Evolutionary conservation across 2,888 invertebrate species (phyloP).

Genomic region (Metellina segmentata): DNA sequence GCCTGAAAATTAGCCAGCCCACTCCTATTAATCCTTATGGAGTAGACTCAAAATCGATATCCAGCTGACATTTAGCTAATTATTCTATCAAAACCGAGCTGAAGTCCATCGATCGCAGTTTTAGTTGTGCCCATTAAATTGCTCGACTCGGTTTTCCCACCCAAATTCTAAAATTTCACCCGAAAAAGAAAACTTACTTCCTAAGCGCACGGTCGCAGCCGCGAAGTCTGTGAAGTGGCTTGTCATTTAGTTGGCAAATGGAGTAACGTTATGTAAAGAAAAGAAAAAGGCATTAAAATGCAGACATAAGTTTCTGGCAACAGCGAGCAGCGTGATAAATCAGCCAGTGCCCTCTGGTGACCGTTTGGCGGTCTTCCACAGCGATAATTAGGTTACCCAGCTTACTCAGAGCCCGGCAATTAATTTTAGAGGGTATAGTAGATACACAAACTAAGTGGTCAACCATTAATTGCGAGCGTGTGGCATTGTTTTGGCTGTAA

Average conservation of each 20-base stretch:
- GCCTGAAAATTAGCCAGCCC: neutral
- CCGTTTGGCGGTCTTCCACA: conserved; percentile 75
- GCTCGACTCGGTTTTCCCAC: conserved; percentile 36
- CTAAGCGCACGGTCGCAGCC: conserved; percentile 23
- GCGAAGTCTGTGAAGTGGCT: conserved; percentile 44
- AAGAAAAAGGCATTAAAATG: conserved; percentile 59
- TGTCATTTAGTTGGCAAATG: conserved; percentile 56
- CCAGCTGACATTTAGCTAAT: conserved; percentile 17
- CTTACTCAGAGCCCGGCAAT: conserved; percentile 64
- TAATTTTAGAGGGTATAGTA: conserved; percentile 66
- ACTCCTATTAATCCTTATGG: neutral
- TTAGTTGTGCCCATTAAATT: conserved; percentile 29
- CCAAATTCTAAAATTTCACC: conserved; percentile 35
- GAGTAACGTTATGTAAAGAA: conserved; percentile 46
- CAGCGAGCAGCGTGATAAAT: conserved; percentile 66
- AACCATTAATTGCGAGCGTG: conserved; percentile 73
- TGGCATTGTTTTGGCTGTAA: conserved; percentile 65
- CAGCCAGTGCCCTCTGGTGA: conserved; percentile 74
- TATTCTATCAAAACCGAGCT: conserved; percentile 46
- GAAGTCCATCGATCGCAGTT: conserved; percentile 32
- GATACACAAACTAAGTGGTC: conserved; percentile 76
- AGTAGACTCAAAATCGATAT: conserved; percentile 1
- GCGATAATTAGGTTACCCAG: conserved; percentile 75
- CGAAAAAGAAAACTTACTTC: conserved; percentile 9
- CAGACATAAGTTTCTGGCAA: conserved; percentile 74